Evolutionary conservation across 2,888 invertebrate genomes (phyloP).

Genomic region (Pimpla rufipes): DNA sequence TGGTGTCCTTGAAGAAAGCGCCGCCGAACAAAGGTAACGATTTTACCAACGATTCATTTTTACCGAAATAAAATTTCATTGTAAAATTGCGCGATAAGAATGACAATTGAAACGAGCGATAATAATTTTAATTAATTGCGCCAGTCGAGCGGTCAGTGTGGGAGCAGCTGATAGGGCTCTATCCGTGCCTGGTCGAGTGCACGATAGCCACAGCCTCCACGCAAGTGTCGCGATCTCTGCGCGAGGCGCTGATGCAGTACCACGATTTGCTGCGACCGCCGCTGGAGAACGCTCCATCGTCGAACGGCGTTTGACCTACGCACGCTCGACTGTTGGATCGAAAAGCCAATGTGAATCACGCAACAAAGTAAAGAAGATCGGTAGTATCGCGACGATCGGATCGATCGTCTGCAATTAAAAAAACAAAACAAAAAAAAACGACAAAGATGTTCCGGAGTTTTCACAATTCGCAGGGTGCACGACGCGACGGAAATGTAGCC

Average conservation of each 20-base stretch:
- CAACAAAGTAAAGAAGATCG: conserved; percentile 54
- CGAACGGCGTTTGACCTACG: conserved; percentile 83
- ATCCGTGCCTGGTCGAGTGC: conserved; percentile 95
- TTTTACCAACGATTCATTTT: conserved; percentile 4
- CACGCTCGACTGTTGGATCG: conserved; percentile 52
- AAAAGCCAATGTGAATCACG: conserved; percentile 64
- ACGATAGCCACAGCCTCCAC: conserved; percentile 91
- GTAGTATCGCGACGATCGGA: conserved; percentile 15
- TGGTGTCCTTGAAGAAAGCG: conserved; percentile 96
- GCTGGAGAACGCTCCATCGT: conserved; percentile 77
- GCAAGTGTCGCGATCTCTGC: conserved; percentile 92
- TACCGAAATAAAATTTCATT: background rate
- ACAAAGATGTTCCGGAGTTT: conserved; percentile 12
- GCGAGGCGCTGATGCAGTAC: conserved; percentile 95
- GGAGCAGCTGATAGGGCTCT: conserved; percentile 96
- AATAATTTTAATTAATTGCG: conserved; percentile 32
- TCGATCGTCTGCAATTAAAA: conserved; percentile 3
- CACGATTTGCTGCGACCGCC: conserved; percentile 92
- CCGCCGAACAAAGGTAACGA: conserved; percentile 92
- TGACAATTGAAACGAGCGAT: background rate
- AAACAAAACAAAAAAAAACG: conserved; percentile 31
- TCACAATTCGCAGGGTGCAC: conserved; percentile 42
- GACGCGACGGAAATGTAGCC: conserved; percentile 21
- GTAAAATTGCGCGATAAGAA: background rate
- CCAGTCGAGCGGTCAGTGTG: conserved; percentile 95